Base-by-base conservation (phyloP, 2,113 vertebrate species). In the Grallaria varia region DNA sequence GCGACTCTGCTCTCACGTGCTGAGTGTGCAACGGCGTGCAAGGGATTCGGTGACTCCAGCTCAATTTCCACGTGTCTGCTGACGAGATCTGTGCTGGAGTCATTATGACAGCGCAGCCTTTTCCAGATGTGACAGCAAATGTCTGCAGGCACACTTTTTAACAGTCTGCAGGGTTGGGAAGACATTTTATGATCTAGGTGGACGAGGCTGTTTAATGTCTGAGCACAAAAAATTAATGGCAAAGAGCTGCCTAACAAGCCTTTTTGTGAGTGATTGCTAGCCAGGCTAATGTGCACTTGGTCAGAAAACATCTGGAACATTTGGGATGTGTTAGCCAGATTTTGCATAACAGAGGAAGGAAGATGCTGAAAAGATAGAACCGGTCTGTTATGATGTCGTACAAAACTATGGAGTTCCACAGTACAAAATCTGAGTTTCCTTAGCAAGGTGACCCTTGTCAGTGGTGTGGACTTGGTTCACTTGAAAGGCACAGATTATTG, bases 41-140 rank as follows among this genome's bases (percentile, higher is more conserved):
- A 90, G 53, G 83, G 45, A 87, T 92, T 76, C 89, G 64, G 39
- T 84, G 80, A 84, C 81, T 59, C 33, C 58, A 68, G n/a, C 28
- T 67, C 49, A 42, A 93, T 92, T 89, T 95, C 92, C 60, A 16
- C 2, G 7, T 59, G 47, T 90, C 82, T 73, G 72, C 64, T 62
- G 60, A 49, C 67, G 59, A 86, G 91, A 88, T 86, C 68, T 79
- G 49, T 49, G 33, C n/a, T 89, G 84, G 71, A 90, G 62, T 60
- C 66, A 67, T 94, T 89, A 87, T 10, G 73, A 84, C 14, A 81
- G 80, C 8, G 0, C 1, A 1, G 90, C 50, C 58, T 79, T 89
- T 88, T 92, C 92, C 95, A 95, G 88, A 95, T 82, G 83, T 79
- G 77, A 89, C 80, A 74, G 53, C 84, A 88, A 88, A 92, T 45